A percentile compares a stretch with the other conserved stretches of the same genome.
Conservation (phyloP, 2,888 invertebrate genomes). For the Frankliniella fusca region DNA sequence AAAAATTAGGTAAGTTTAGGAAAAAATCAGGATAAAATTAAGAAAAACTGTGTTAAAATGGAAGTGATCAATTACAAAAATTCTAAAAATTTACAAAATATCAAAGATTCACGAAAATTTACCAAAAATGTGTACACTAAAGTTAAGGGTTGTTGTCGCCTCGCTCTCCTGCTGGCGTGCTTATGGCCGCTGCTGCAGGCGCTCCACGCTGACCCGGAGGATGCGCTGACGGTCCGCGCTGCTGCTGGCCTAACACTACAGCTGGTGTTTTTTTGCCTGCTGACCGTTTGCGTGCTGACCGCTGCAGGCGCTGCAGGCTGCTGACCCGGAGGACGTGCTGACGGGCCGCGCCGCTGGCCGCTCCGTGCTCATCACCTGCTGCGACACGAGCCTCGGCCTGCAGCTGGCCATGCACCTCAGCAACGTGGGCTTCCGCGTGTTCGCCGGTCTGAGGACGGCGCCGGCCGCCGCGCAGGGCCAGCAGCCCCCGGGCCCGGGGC, state of each 20-base stretch:
- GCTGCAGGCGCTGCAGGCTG: conserved; percentile 49
- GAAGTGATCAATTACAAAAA: not conserved
- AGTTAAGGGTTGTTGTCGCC: too few relatives aligned
- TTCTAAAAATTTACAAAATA: too few relatives aligned
- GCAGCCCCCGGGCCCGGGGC: conserved; percentile 27
- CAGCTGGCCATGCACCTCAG: conserved; percentile 68
- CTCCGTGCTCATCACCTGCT: conserved; percentile 72
- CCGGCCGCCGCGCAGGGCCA: conserved; percentile 29
- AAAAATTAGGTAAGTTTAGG: too few relatives aligned
- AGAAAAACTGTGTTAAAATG: not conserved
- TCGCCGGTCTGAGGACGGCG: conserved; percentile 58
- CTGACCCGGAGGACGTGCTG: conserved; percentile 44
- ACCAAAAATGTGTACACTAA: too few relatives aligned
- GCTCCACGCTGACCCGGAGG: conserved; percentile 51
- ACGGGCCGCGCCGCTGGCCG: conserved; percentile 51
- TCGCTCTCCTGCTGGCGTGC: not conserved
- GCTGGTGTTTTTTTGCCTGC: too few relatives aligned
- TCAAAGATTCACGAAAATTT: not conserved
- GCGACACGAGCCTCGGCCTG: conserved; percentile 73
- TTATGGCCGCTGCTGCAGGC: not conserved
- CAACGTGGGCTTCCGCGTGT: conserved; percentile 69
- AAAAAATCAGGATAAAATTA: not conserved
- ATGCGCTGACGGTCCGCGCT: not conserved
- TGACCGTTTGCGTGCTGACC: not conserved
- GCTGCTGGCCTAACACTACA: not conserved